Percentiles rank a stretch among this genome's conserved stretches.
These are phyloP conservation scores for Scaptodrosophila lebanonensis DNA, from an alignment of 1,140 invertebrate species.

Conservation along the genomic window DNA sequence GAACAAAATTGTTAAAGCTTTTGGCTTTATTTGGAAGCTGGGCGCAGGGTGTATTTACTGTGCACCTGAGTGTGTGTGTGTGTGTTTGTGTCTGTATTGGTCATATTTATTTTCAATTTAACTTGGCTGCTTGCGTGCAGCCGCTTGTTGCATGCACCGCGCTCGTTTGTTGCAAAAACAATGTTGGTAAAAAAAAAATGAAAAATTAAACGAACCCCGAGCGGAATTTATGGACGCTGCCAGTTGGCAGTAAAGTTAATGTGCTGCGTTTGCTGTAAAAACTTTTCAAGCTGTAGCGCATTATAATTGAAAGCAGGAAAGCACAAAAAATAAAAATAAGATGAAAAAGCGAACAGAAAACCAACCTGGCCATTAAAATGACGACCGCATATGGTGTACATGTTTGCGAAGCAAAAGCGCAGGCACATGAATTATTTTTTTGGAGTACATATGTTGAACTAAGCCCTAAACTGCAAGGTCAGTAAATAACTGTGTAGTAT, in stretches of 20 bases:
- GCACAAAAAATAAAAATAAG: too few species aligned
- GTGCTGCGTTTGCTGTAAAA: constrained; percentile 10
- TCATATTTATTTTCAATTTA: constrained; percentile 71
- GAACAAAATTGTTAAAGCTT: too few species aligned
- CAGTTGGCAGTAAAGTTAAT: constrained; percentile 61
- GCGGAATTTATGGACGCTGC: constrained; percentile 54
- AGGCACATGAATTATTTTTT: too few species aligned
- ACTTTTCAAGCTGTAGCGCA: too few species aligned
- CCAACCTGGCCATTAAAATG: constrained; percentile 2
- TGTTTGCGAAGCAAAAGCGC: constrained; percentile 14
- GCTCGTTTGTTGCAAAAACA: constrained; percentile 42
- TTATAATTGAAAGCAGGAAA: constrained; percentile 26
- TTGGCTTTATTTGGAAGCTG: too few species aligned
- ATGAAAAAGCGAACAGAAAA: background rate
- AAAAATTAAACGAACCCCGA: constrained; percentile 1
- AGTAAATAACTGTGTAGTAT: too few species aligned
- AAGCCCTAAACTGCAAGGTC: too few species aligned
- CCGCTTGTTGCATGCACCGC: constrained; percentile 53
- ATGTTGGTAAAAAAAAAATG: too few species aligned
- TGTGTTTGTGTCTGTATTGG: constrained; percentile 52
- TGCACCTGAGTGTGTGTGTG: background rate
- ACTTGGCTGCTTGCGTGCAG: constrained; percentile 49
- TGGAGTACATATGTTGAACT: too few species aligned
- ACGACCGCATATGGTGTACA: constrained; percentile 17
- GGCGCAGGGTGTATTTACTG: too few species aligned